phyloP scores from a whole-genome alignment of 1,140 invertebrate species.

The Orius laevigatus region DNA sequence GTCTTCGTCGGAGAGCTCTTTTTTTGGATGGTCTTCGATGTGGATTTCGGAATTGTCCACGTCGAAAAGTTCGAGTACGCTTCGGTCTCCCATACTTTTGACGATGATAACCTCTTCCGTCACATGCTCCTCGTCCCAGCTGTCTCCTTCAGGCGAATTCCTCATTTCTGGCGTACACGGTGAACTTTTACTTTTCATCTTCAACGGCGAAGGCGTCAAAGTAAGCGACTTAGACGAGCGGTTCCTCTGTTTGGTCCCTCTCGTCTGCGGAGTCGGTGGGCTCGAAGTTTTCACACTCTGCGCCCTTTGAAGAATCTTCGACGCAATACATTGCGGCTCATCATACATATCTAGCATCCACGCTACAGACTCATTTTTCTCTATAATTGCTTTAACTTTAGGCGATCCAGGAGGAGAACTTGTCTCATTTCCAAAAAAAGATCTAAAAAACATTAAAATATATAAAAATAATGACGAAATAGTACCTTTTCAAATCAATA shows the following conservation, averaged over 20 bases:
- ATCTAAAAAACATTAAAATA: too few relatives aligned
- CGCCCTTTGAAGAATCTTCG: slow-evolving; percentile 22
- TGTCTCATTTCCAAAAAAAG: too few relatives aligned
- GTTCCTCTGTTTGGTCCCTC: not conserved
- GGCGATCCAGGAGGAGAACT: slow-evolving; percentile 17
- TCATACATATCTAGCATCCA: slow-evolving; percentile 68
- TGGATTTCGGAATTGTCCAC: slow-evolving; percentile 11
- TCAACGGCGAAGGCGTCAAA: not conserved
- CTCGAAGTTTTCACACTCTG: slow-evolving; percentile 17
- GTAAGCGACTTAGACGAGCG: not conserved
- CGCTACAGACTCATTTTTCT: slow-evolving; percentile 66
- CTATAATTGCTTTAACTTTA: slow-evolving; percentile 58
- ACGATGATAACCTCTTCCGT: slow-evolving; percentile 15
- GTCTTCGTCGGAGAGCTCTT: slow-evolving; percentile 12
- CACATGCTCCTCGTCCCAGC: slow-evolving; percentile 9
- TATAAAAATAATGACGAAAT: too few relatives aligned
- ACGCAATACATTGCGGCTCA: slow-evolving; percentile 35
- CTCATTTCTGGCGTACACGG: not conserved
- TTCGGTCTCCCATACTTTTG: slow-evolving; percentile 10
- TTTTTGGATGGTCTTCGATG: slow-evolving; percentile 10
- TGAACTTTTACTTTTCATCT: not conserved
- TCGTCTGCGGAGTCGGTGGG: slow-evolving; percentile 10
- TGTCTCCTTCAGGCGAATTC: slow-evolving; percentile 2
- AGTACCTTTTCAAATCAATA: slow-evolving; percentile 1
- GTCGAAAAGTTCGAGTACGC: slow-evolving; percentile 12